Conservation (phyloP, 2,888 invertebrate species). For the Orchesellides sinensis region DNA sequence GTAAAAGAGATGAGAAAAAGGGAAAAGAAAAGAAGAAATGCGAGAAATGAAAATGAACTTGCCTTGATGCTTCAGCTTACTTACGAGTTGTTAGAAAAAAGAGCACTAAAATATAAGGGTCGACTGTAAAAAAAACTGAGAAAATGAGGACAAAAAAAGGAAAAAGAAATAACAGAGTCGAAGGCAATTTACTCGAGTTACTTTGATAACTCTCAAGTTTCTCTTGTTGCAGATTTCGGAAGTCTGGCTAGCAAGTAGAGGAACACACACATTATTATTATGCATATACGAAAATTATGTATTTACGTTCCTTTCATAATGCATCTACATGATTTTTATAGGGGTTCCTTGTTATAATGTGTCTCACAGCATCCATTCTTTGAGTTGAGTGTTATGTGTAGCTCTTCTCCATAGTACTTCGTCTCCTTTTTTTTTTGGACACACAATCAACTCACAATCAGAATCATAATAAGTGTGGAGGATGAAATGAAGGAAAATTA, state of each 20-base stretch:
- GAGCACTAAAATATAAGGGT: background rate
- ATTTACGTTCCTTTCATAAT: too few species aligned
- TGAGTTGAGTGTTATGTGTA: too few species aligned
- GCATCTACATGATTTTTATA: too few species aligned
- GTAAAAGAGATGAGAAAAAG: conserved; percentile 14
- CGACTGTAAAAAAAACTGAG: conserved; percentile 2
- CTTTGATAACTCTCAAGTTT: background rate
- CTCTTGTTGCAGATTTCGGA: background rate
- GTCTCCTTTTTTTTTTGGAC: background rate
- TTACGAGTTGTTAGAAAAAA: background rate
- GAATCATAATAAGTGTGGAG: conserved; percentile 3
- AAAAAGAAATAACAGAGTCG: conserved; percentile 10
- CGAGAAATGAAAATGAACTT: conserved; percentile 10
- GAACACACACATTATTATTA: too few species aligned
- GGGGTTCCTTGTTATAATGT: too few species aligned
- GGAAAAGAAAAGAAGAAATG: conserved; percentile 10
- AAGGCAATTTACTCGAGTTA: conserved; percentile 16
- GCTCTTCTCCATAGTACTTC: too few species aligned
- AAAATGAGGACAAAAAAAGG: background rate
- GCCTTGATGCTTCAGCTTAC: background rate
- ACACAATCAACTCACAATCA: conserved; percentile 7
- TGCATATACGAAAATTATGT: too few species aligned
- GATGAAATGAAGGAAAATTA: background rate
- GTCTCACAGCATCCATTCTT: too few species aligned
- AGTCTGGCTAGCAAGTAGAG: too few species aligned